Conservation (phyloP, 2,113 vertebrate species). For the Anoura caudifer region DNA sequence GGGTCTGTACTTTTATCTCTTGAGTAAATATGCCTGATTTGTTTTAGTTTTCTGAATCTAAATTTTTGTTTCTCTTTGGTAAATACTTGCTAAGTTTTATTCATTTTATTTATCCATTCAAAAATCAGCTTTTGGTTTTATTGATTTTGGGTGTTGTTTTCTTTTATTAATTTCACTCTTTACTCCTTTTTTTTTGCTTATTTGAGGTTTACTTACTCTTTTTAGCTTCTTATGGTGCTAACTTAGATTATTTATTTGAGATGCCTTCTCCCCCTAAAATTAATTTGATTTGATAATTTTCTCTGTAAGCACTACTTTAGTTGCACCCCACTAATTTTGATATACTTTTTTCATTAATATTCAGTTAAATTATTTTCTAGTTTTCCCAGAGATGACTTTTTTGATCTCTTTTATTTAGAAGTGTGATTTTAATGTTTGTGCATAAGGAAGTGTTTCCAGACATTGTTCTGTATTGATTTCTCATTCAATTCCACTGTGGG, state of each 20-base stretch:
- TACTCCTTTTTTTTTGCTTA: background rate
- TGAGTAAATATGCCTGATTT: background rate
- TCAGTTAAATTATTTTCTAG: background rate
- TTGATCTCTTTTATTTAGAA: background rate
- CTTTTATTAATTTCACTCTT: background rate
- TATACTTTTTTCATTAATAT: background rate
- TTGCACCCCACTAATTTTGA: background rate
- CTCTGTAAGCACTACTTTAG: background rate
- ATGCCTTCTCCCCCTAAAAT: background rate
- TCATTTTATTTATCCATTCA: background rate
- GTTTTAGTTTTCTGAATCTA: background rate
- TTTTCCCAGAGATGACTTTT: background rate
- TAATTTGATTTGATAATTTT: background rate
- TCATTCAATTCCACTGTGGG: background rate
- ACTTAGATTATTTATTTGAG: background rate
- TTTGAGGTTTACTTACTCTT: background rate
- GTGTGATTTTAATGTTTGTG: background rate
- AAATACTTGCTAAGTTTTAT: slow-evolving; percentile 1
- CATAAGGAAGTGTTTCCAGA: background rate
- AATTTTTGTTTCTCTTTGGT: background rate
- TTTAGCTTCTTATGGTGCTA: background rate
- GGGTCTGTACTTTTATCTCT: background rate
- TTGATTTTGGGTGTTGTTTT: background rate
- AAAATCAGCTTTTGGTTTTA: background rate
- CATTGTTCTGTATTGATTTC: background rate